Percentiles rank a stretch among this genome's conserved stretches.
Conservation (phyloP, 2,888 invertebrate genomes). For the Pinctada fucata region DNA sequence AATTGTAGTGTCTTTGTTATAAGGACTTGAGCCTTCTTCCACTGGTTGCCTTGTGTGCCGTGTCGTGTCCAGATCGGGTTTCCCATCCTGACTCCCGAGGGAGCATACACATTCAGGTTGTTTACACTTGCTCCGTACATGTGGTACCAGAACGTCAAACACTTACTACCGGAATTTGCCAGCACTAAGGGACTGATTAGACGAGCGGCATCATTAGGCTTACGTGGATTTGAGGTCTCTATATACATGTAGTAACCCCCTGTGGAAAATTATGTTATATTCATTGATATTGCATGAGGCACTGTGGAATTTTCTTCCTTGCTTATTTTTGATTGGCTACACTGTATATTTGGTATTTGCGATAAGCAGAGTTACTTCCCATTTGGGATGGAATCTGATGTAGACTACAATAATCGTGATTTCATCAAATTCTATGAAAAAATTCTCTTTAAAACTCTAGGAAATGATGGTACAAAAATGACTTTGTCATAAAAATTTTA, state of each 20-base stretch:
- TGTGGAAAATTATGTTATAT: slow-evolving; percentile 34
- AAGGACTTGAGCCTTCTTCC: slow-evolving; percentile 58
- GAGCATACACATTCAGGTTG: slow-evolving; percentile 60
- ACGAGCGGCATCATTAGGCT: slow-evolving; percentile 80
- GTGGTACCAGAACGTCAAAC: slow-evolving; percentile 72
- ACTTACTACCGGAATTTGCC: slow-evolving; percentile 46
- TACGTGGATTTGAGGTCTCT: slow-evolving; percentile 79
- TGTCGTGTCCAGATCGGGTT: slow-evolving; percentile 58
- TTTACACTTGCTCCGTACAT: slow-evolving; percentile 72
- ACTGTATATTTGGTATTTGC: too few species aligned
- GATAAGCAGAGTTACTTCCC: too few species aligned
- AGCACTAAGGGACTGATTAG: slow-evolving; percentile 70
- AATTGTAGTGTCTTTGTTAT: slow-evolving; percentile 47
- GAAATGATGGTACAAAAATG: too few species aligned
- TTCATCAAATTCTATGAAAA: too few species aligned
- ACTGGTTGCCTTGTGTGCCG: slow-evolving; percentile 59
- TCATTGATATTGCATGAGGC: not conserved
- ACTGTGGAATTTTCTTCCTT: too few species aligned
- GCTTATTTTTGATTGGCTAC: too few species aligned
- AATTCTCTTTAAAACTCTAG: too few species aligned
- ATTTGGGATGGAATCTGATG: too few species aligned
- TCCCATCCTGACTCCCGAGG: slow-evolving; percentile 49
- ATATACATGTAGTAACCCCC: slow-evolving; percentile 70
- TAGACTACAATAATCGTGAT: too few species aligned
- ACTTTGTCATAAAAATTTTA: too few species aligned